Evolutionary conservation across 2,113 vertebrate genomes (phyloP), one percentile per base, ranked within the genome.

Genomic region (Eptesicus fuscus): DNA sequence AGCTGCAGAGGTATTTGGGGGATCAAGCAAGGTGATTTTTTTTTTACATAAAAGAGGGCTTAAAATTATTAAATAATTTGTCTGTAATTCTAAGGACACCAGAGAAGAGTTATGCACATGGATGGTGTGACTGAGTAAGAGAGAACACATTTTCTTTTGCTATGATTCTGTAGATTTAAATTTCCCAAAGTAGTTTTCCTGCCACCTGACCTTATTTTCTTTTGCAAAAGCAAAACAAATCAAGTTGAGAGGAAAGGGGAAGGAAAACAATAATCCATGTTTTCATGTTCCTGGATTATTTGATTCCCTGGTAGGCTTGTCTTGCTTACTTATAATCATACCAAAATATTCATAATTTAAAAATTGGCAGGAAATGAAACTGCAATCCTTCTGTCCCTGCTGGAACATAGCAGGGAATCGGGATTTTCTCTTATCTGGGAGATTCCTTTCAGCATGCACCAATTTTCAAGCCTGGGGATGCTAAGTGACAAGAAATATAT

Each of bases 301-400:
- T 94, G 91, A 93, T 97, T 97, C 92, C 94, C 85, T 95, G 51
- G 88, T 96, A 95, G 56, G 80, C 78, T 93, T 97, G 88, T 71
- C 96, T 96, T 76, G 65, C 83, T 96, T 97, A 95, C 92, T 97
- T 97, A 94, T 93, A 96, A 97, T 96, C 93, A 97, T 92, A 96
- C 56, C 95, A 96, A 96, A 97, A 96, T 97, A 97, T 95, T 96
- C 97, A 97, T 97, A 90, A 97, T 97, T 97, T 97, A 76, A 95
- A 97, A 97, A 95, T 95, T 97, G 97, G 95, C 96, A 97, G 97
- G 92, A 95, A 96, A 95, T 92, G 42, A 96, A 92, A 67, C 83
- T 61, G n/a, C 84, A 91, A 90, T 92, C 95, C 95, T 97, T 96
- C 95, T 97, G 97, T 96, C 92, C 92, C 96, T 96, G 85, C 96